Conservation (phyloP, 2,113 vertebrate genomes). For the Leptocoma aspasia region DNA sequence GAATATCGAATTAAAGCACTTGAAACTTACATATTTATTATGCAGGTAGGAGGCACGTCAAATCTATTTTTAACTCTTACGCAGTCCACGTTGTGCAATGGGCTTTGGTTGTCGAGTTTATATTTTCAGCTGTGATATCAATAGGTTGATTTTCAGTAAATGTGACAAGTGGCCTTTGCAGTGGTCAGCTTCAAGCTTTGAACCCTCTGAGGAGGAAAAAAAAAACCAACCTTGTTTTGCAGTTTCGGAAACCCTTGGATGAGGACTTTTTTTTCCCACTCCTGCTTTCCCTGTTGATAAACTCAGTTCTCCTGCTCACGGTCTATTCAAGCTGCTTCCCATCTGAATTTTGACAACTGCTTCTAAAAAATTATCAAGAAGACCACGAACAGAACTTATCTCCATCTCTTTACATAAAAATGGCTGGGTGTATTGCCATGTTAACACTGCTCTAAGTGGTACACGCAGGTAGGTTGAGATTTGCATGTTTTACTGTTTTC, state of each 20-base stretch:
- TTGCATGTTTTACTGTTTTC: conserved; percentile 79
- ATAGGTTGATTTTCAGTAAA: conserved; percentile 80
- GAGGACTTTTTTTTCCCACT: conserved; percentile 63
- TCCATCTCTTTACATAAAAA: conserved; percentile 71
- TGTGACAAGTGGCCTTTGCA: conserved; percentile 81
- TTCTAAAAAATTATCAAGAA: conserved; percentile 73
- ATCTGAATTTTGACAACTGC: conserved; percentile 73
- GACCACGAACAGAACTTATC: conserved; percentile 70
- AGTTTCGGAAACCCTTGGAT: conserved; percentile 74
- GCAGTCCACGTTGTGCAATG: conserved; percentile 70
- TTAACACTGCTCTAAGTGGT: conserved; percentile 72
- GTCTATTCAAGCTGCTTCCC: conserved; percentile 72
- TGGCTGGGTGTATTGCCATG: conserved; percentile 72
- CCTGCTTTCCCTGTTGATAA: conserved; percentile 76
- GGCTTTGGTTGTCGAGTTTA: conserved; percentile 72
- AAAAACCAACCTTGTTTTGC: conserved; percentile 61
- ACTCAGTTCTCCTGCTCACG: conserved; percentile 72
- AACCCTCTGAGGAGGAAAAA: conserved; percentile 72
- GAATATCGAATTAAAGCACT: conserved; percentile 84
- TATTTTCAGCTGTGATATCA: conserved; percentile 75
- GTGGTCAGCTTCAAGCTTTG: conserved; percentile 78
- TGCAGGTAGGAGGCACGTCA: conserved; percentile 82
- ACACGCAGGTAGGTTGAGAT: conserved; percentile 79
- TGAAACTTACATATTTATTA: conserved; percentile 83
- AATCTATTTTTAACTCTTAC: conserved; percentile 84